These are phyloP conservation scores for Oligia strigilis DNA, from an alignment of 2,888 invertebrate species.

Conservation along the genomic window DNA sequence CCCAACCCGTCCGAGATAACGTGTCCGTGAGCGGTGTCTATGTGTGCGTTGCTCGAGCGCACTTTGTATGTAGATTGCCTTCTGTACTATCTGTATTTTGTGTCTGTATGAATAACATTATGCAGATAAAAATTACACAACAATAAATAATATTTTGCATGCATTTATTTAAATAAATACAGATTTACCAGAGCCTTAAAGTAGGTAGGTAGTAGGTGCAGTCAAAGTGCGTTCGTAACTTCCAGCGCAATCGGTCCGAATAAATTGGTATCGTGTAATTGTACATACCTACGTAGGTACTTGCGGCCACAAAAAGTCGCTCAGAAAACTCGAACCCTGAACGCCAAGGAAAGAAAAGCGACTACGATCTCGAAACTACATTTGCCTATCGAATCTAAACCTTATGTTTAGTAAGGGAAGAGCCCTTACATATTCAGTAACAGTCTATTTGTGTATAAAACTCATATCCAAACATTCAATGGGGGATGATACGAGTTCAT, in stretches of 20 bases:
- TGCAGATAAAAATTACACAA: background rate
- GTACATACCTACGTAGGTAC: background rate
- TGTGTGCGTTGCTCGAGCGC: no score
- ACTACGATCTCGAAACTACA: background rate
- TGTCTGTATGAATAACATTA: background rate
- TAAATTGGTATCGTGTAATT: background rate
- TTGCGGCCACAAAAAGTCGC: background rate
- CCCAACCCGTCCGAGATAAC: no score
- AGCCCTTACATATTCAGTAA: background rate
- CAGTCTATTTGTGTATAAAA: background rate
- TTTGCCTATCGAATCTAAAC: background rate
- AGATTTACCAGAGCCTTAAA: background rate
- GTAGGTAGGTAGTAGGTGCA: background rate
- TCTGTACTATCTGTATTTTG: no score
- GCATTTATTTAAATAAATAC: background rate
- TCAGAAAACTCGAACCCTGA: background rate
- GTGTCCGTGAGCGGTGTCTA: no score
- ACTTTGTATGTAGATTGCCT: no score
- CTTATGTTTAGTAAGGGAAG: background rate
- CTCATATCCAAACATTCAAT: background rate
- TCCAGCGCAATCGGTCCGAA: background rate
- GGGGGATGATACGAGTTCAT: background rate
- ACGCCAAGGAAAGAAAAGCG: background rate
- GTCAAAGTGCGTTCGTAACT: constrained; percentile 1
- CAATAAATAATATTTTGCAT: background rate